Percentiles rank a stretch among this genome's conserved stretches.
phyloP scores from a whole-genome alignment of 2,113 vertebrate genomes.

The Tupaia chinensis region DNA sequence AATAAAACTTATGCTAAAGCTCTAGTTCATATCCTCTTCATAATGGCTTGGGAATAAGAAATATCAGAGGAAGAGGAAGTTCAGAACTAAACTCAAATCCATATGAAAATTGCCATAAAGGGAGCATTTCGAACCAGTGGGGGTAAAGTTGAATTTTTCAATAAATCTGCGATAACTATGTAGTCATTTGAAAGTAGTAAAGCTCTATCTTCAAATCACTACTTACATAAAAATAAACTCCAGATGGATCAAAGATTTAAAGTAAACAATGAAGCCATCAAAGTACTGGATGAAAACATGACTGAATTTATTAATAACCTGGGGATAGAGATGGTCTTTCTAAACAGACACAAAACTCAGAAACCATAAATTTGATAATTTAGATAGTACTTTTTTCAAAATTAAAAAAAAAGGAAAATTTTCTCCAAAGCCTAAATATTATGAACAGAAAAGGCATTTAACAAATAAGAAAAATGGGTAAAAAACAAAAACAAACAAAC shows the following conservation, averaged over 20 bases:
- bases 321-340: not conserved
- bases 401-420: not conserved
- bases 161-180: conserved; percentile 56
- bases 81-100: conserved; percentile 21
- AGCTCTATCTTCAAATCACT: conserved; percentile 46
- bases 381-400: not conserved
- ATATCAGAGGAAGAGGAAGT: not conserved
- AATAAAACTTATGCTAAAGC: not conserved
- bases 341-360: conserved; percentile 39
- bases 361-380: conserved; percentile 53
- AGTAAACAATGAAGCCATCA: conserved; percentile 57
- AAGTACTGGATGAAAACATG: conserved; percentile 43
- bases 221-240: conserved; percentile 67
- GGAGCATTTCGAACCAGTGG: conserved; percentile 31
- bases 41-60: not conserved
- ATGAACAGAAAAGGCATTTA: not conserved
- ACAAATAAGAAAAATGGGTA: not conserved
- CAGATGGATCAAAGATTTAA: conserved; percentile 67
- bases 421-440: conserved; percentile 19
- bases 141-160: conserved; percentile 42
- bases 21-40: not conserved
- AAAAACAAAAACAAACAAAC: not conserved
- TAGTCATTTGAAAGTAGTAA: conserved; percentile 54
- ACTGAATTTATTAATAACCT: conserved; percentile 48
- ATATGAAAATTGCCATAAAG: conserved; percentile 24